Base-by-base conservation (phyloP, 1,140 invertebrate genomes). In the Drosophila subpulchrella region DNA sequence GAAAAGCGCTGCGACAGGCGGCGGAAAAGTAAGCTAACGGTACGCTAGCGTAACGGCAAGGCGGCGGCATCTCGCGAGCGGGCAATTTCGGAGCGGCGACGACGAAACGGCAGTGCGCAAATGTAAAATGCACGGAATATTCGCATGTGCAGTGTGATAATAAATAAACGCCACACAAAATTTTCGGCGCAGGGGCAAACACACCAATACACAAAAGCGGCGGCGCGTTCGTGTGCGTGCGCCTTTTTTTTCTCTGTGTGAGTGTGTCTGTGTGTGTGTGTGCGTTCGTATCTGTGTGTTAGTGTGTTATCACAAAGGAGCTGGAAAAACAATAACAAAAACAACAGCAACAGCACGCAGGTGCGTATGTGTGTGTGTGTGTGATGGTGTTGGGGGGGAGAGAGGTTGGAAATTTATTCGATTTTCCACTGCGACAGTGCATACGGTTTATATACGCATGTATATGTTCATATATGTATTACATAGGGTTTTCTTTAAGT, bases 321-420 rank as follows among this genome's bases (percentile, higher is more conserved):
- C 58, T 50, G 44, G 44, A 39, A 63, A 58, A 38, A 12, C 13
- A 58, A n/a, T 54, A 65, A 17, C 24, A 38, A 20, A 13, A 65
- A 38, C 30, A 30, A 47, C 42, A 56, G 12, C 41, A 70, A 42
- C 34, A 56, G 10, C 34, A 70, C 41, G 20, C 47, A 75, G 24
- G 32, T 62, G 47, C 57, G 34, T 59, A 30, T 36, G 48, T 71
- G 17, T 55, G 56, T 59, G 56, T 41, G 13, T 46, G 10, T 24
- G 51, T 32, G n/a, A 5, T 63, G 39, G 56, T 51, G 48, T n/a
- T 12, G 20, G 3, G 13, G 11, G 12, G 54, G 34, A 47, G 58
- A 55, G 62, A 95, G 96, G 94, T 95, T 74, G 71, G 94, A 95
- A 63, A 66, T 63, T 48, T 94, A 94, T 94, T 94, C 95, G 94